Evolutionary conservation across 1,140 invertebrate genomes (phyloP), one percentile per base, ranked within the genome.

Genomic region (Sogatella furcifera): DNA sequence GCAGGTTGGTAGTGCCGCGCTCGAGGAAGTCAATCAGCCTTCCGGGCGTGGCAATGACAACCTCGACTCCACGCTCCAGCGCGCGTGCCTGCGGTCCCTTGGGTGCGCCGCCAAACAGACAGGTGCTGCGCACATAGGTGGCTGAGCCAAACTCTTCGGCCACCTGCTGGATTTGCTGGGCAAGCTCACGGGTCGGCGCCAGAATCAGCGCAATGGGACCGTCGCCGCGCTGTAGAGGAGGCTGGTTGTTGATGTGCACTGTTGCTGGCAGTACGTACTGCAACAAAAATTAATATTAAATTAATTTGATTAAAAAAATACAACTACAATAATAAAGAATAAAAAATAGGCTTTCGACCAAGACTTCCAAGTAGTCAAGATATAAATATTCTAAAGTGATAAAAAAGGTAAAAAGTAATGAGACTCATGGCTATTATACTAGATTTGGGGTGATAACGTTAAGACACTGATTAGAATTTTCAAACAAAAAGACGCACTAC

Each of bases 11-110:
- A 24, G 88, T 92, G 22, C 86, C 84, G 65, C 83, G 80, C 69
- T 94, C 90, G 28, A 96, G 73, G 67, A 96, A 94, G 71, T 97
- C 93, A 62, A 95, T 90, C 4, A 97, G 76, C 62, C 93, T 79
- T 11, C 93, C 93, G 13, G 93, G 93, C 5, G 92, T 96, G 0
- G 91, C 90, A 63, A 95, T 86, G 14, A 92, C 83, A 62, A 95
- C 86, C 68, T 88, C 84, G n/a, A 84, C 81, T 58, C 88, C 88
- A 63, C 90, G 82, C 73, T 96, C 89, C 34, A 98, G 78, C 73
- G 97, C 94, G 57, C 90, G 80, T 38, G 87, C 68, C 65, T 88
- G 86, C 61, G 79, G 78, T 57, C 80, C 81, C 70, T 85, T 86
- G 0, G 83, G 81, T 15, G 92, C 90, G 9, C 93, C 93, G 52